Evolutionary conservation across 2,113 vertebrate species (phyloP), one percentile per base, ranked within the genome.

Genomic region (Gnathonemus longibarbis): DNA sequence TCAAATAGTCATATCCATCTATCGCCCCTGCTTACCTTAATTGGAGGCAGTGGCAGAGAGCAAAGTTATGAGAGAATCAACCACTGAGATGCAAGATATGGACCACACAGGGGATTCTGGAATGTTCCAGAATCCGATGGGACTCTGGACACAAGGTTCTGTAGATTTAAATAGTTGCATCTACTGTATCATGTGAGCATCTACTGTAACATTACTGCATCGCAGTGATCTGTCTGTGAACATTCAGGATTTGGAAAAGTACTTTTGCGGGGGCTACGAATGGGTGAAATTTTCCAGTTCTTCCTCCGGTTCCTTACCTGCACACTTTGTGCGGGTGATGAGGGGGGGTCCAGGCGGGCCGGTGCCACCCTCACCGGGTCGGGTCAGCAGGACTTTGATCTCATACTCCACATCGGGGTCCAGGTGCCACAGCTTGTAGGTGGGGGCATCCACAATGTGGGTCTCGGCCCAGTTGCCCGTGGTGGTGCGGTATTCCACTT

Each of bases 331-430:
- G 88, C 98, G 97, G 21, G 98, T 99, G 48, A 98, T 97, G 27
- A 99, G 97, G 0, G 98, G 96, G 0, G 98, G 98, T 0, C 98
- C 98, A 0, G 98, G 98, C 0, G 98, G 98, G 0, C 98, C 98
- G 0, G 98, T 99, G 1, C 98, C 98, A 5, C 98, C 98, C 87
- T 99, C 98, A 0, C 98, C 98, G 0, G 98, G 98, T 3, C 98
- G 95, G 3, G 98, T 98, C 70, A 99, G 96, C 86, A 99, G 94
- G 48, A 99, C 98, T 0, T 98, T 97, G 93, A 99, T 99, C 95
- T 99, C 98, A 0, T 99, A 99, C 93, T 99, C 98, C 94, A 99
- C 98, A 0, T 99, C 98, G 0, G 98, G 98, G 90, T 99, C 98
- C 94, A 99, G 92, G 80, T 99, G 98, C 98, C 98, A 99, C 46